Evolutionary conservation across 2,113 vertebrate species (phyloP).

Genomic region (Vulpes lagopus): DNA sequence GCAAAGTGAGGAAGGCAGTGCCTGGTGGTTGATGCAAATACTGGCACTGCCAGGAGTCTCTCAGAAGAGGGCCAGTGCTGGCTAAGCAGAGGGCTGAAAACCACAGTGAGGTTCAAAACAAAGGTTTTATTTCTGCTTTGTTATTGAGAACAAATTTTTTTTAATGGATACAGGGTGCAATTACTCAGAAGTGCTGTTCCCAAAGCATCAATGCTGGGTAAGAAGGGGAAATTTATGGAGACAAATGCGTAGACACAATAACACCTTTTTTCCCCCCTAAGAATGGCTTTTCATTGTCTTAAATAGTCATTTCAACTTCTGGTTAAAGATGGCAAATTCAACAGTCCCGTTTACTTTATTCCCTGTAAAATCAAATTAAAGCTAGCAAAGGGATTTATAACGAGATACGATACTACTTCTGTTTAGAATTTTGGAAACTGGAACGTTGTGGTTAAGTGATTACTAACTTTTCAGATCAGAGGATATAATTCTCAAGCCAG

Average conservation of each 20-base stretch:
- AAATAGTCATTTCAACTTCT: constrained; percentile 39
- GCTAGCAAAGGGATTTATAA: constrained; percentile 35
- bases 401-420: constrained; percentile 28
- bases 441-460: background rate
- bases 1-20: background rate
- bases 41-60: background rate
- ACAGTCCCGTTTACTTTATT: constrained; percentile 42
- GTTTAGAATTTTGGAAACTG: background rate
- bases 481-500: background rate
- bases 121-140: constrained; percentile 33
- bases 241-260: constrained; percentile 38
- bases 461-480: background rate
- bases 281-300: constrained; percentile 62
- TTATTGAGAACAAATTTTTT: background rate
- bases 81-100: background rate
- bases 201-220: constrained; percentile 58
- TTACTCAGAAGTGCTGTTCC: constrained; percentile 34
- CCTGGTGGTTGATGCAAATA: background rate
- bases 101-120: background rate
- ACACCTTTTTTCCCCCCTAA: background rate
- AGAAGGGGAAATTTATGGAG: constrained; percentile 56
- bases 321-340: constrained; percentile 7
- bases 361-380: constrained; percentile 11
- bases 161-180: constrained; percentile 1
- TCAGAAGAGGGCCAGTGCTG: background rate